Base-by-base conservation (phyloP, 2,797 vertebrate species). In the Cottoperca gobio region DNA sequence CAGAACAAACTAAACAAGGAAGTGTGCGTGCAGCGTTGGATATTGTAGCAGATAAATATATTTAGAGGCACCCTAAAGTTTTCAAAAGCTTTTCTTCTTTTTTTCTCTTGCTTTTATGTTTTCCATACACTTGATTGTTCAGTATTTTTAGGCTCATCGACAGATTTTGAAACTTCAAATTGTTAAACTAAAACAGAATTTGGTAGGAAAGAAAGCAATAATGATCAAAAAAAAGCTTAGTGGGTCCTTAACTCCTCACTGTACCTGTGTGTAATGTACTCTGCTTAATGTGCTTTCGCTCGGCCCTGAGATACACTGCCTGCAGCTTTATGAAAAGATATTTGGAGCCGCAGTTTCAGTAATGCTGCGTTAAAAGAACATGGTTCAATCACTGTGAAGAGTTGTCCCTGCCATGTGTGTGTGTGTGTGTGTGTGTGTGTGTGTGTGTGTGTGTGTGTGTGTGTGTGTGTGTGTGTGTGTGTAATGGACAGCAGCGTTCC, bases 231-330 rank as follows among this genome's bases (percentile, higher is more conserved):
- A 17, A 57, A 17, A 37, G 28, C 55, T 53, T 31, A 12, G 24
- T 49, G 53, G 46, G 33, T 53, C 49, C 31, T 71, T 52, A 17
- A 7, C 28, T 62, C 35, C 48, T 70, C 64, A 21, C 39, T 39
- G 46, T 43, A 54, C 70, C 54, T 65, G 23, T 21, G 14, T 52
- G 68, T 64, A 76, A 73, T 57, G 52, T 28, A 37, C 85, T 87
- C 68, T 40, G 37, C 43, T 26, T 64, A 61, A 73, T 75, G 53
- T 39, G 61, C 45, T 57, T 63, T 58, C 31, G n/a, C 70, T 39
- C 3, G 11, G 26, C 43, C 69, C 33, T 43, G n/a, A n/a, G 58
- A 76, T 60, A 26, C 37, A 52, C 50, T 39, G 55, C 72, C 76
- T 37, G 64, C 65, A 60, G 70, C 62, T 81, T 57, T 33, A 55